Base-by-base conservation (phyloP, 1,140 invertebrate species). In the Heliconius hermathena region DNA sequence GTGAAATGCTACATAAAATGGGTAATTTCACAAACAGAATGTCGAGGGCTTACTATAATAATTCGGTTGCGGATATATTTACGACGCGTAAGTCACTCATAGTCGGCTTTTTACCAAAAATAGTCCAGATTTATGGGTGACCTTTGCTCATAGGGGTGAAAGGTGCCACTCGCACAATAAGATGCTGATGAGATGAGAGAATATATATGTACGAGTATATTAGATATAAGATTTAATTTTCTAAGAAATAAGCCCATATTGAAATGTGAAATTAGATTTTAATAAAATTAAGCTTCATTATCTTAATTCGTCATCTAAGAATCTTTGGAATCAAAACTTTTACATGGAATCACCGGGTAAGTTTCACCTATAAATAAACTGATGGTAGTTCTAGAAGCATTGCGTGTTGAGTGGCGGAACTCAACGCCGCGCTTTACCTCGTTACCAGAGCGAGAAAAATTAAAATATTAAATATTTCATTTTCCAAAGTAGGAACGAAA, bases 121-220 rank as follows among this genome's bases (percentile, higher is more conserved):
- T 85, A 82, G 80, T 77, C 22, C 70, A 76, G 80, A 83, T 84
- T 85, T 86, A 82, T 79, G 75, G 66, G 72, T 78, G 76, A 80
- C 74, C 82, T 80, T 76, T 82, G 80, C 73, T 71, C 66, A 72
- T 83, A 81, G 79, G 73, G 72, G 66, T 75, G 26, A 57, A 46
- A 73, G 46, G 33, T 71, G 71, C 49, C 77, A 60, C n/a, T 20
- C 76, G 20, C 71, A 3, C 36, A 57, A 26, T 46, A 29, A 70
- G 41, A 76, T 60, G 74, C 29, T 70, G 18, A n/a, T n/a, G 74
- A 76, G 52, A 46, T 5, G 41, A 16, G 13, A 46, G 3, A 46
- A 46, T 46, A 46, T 46, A 5, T 4, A 46, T 46, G 4, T 46
- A 26, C 1, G 1, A 26, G n/a, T 26, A 74, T 54, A 71, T 57